Evolutionary conservation across 2,113 vertebrate species (phyloP), one percentile per base, ranked within the genome.

Genomic region (Eolophus roseicapilla): DNA sequence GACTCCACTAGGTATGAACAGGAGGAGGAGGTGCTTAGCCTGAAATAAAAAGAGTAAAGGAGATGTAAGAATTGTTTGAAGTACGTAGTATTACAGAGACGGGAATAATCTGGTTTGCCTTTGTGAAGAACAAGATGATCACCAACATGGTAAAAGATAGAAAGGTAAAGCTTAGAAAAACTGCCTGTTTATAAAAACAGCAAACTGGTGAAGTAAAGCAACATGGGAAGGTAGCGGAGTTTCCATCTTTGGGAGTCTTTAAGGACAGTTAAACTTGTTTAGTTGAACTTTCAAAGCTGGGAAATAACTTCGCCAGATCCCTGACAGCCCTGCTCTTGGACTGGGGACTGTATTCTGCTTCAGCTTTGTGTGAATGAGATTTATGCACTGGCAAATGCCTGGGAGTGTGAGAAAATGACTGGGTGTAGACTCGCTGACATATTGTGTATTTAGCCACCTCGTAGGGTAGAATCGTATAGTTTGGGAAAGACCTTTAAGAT

Each of bases 261-360:
- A 47, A 67, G 41, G 21, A 31, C 9, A 44, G 7, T 52, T 57
- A 57, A 21, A 70, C 19, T 59, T 27, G 9, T 39, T 62, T 33
- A n/a, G 11, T 12, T 63, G 3, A n/a, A 69, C 17, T 44, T 88
- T 74, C 44, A 37, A 75, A 74, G 8, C 7, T 87, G 50, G 17
- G 11, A 75, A 78, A 9, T 50, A 29, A 21, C 13, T 78, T 75
- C 39, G 29, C 9, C 0, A 29, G 59, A 63, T 41, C 6, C 17
- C 17, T 3, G 3, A 16, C 21, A 86, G 12, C 28, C 7, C 10
- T 76, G 1, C 15, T 60, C 3, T 49, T 7, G 2, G 21, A 2
- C 4, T 28, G 53, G 44, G 11, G 16, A 2, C 44, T 24, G 6
- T 8, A 3, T 13, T 41, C 2, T 62, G 33, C 19, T 27, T 49